Base-by-base conservation (phyloP, 2,797 vertebrate genomes). In the Enteromius afrohamiltoni region DNA sequence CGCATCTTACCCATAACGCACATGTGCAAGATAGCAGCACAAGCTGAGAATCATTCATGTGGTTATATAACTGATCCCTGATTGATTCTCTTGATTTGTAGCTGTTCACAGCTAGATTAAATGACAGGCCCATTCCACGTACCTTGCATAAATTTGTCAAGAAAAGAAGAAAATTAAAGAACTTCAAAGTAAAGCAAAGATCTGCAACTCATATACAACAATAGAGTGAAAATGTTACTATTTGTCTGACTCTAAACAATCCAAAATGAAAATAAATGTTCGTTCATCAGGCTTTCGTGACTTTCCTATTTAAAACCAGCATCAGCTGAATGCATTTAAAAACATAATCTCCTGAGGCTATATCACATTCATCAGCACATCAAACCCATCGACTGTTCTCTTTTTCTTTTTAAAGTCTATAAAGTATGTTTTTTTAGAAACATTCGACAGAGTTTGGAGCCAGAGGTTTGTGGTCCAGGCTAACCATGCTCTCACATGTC, bases 281-380 rank as follows among this genome's bases (percentile, higher is more conserved):
- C 47, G 70, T 76, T 77, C 82, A 31, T 82, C 89, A 91, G 83
- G 80, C 77, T 85, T 87, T 89, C 88, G 90, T 92, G 90, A 83
- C 85, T 81, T 92, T 94, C 91, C 91, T 91, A 90, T 91, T 92
- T 89, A 47, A 86, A 79, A 42, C 92, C 85, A 90, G 81, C 73
- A 76, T 84, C 86, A 85, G 82, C 85, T 23, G 51, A 70, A 14
- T 19, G 64, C 37, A 34, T 53, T 49, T 49, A 23, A 67, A 64
- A 31, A 10, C 58, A 29, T n/a, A 6, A 2, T 80, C 21, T 47
- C 26, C 49, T 31, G 42, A 31, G 23, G n/a, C 29, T 29, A 37
- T 65, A 58, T 42, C 60, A 84, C 65, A 86, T 73, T 86, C 82
- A 77, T 31, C 40, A 80, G 45, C 77, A 68, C 84, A 68, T 49